Evolutionary conservation across 2,797 vertebrate species (phyloP).

Genomic region (Phoeniculus purpureus): DNA sequence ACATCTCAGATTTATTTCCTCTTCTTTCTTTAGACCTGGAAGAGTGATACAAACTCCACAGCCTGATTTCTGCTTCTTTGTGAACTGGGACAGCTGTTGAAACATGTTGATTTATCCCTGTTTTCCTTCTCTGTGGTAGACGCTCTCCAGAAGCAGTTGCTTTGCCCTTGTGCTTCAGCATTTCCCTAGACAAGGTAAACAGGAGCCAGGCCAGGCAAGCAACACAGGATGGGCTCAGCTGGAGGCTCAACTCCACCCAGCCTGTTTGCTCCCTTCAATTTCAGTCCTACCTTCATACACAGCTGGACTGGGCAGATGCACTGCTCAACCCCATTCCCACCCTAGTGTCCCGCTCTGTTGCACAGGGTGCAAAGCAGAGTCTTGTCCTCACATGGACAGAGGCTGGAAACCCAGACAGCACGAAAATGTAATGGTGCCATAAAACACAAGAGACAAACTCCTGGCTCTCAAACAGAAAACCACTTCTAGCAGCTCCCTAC

Average conservation of each 20-base stretch:
- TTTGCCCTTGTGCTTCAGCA: not conserved
- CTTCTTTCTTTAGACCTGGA: not conserved
- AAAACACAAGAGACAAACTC: not conserved
- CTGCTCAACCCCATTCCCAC: not conserved
- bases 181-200: not conserved
- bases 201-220: not conserved
- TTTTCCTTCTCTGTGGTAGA: not conserved
- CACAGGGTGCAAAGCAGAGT: not conserved
- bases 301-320: not conserved
- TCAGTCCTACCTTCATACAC: not conserved
- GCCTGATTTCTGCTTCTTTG: not conserved
- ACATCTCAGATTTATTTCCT: not conserved
- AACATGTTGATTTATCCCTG: not conserved
- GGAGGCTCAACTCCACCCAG: too few species aligned
- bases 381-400: not conserved
- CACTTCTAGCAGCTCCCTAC: not conserved
- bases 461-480: not conserved
- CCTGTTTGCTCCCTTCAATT: rapidly evolving
- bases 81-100: not conserved
- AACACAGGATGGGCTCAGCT: not conserved
- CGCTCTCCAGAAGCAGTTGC: not conserved
- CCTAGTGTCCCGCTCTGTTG: rapidly evolving
- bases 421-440: not conserved
- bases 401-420: not conserved
- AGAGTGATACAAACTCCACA: not conserved